Conservation (phyloP, 2,797 vertebrate species). For the Lithobates sylvaticus region DNA sequence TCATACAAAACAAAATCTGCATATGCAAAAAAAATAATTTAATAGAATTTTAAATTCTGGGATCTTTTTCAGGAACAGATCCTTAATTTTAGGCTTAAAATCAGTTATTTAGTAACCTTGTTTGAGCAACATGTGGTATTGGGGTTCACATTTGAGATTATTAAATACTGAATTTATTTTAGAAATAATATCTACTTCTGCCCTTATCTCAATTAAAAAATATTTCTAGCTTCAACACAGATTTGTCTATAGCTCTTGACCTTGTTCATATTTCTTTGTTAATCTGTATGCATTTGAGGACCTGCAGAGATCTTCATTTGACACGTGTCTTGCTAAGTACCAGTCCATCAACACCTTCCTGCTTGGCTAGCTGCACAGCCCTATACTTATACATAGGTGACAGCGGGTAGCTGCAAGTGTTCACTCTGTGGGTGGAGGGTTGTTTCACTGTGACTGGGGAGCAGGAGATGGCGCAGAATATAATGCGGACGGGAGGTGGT, state of each 20-base stretch:
- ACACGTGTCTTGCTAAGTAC: slow-evolving; percentile 36
- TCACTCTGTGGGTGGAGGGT: neutral
- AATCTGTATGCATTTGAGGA: neutral
- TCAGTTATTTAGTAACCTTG: too few species aligned
- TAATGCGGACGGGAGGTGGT: slow-evolving; percentile 22
- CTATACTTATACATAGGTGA: slow-evolving; percentile 1
- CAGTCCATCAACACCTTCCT: slow-evolving; percentile 49
- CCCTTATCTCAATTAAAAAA: neutral
- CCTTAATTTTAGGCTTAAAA: too few species aligned
- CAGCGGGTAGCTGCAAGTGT: slow-evolving; percentile 34
- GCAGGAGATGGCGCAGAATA: slow-evolving; percentile 30
- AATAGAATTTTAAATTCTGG: too few species aligned
- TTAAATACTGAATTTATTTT: too few species aligned
- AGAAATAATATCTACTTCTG: neutral
- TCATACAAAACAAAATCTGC: too few species aligned
- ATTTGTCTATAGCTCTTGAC: neutral
- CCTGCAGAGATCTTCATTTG: slow-evolving; percentile 31
- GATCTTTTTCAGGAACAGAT: too few species aligned
- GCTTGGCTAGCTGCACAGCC: slow-evolving; percentile 9
- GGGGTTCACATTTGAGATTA: too few species aligned
- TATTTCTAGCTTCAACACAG: neutral
- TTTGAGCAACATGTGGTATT: too few species aligned
- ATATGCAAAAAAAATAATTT: too few species aligned
- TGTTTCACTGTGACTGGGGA: slow-evolving; percentile 25
- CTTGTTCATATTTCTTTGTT: neutral